Evolutionary conservation across 2,888 invertebrate species (phyloP).

Genomic region (Mesodorylaimus sp.): DNA sequence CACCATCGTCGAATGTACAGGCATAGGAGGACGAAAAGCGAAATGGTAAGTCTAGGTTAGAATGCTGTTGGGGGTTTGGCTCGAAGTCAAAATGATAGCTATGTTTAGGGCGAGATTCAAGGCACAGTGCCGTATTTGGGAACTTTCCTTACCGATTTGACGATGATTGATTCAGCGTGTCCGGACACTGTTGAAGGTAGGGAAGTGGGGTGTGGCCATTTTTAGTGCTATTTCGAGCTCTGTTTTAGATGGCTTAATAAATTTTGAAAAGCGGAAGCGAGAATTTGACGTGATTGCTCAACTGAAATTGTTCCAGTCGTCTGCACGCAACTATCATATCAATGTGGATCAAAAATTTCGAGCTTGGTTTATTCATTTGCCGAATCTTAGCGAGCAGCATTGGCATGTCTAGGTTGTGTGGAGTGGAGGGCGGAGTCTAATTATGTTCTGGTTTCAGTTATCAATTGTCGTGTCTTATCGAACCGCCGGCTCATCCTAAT

Average conservation of each 20-base stretch:
- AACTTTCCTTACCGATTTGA: conserved; percentile 89
- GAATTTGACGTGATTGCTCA: conserved; percentile 94
- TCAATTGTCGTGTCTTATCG: conserved; percentile 68
- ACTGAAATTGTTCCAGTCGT: conserved; percentile 79
- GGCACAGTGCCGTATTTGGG: conserved; percentile 95
- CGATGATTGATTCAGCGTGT: conserved; percentile 89
- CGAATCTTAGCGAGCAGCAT: conserved; percentile 75
- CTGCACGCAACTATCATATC: conserved; percentile 83
- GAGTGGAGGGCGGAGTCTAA: neutral
- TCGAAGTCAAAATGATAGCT: neutral
- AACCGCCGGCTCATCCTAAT: no score
- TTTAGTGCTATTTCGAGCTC: neutral
- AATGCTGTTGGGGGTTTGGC: neutral
- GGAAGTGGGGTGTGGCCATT: neutral
- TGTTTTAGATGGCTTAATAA: conserved; percentile 51
- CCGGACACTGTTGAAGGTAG: conserved; percentile 56
- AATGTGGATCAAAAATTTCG: conserved; percentile 68
- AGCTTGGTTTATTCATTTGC: conserved; percentile 80
- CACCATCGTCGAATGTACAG: conserved; percentile 25
- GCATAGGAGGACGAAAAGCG: conserved; percentile 33
- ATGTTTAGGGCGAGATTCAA: conserved; percentile 30
- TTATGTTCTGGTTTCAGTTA: conserved; percentile 22
- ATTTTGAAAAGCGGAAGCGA: conserved; percentile 91
- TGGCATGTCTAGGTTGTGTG: conserved; percentile 41
- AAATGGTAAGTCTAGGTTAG: conserved; percentile 16